Base-by-base conservation (phyloP, 2,888 invertebrate genomes). In the Papilio gigon region DNA sequence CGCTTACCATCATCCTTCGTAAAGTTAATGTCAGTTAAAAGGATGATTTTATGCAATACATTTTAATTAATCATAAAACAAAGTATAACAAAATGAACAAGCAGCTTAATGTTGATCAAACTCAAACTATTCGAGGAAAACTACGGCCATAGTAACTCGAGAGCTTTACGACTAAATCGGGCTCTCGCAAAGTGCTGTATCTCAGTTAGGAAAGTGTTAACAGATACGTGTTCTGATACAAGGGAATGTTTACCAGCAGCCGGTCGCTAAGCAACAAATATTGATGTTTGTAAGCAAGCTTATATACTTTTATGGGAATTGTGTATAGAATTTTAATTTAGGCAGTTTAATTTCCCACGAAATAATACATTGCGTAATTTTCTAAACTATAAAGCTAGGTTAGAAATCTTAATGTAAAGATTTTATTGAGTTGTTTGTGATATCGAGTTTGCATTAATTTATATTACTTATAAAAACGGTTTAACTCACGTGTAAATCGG, bases 181-280 rank as follows among this genome's bases (percentile, higher is more conserved):
- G 37, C 44, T 63, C 40, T 60, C 47, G 20, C 37, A 40, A 59
- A 59, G 67, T 53, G 64, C 42, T 53, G 8, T 3, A 60, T 69
- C 64, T 60, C 37, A 64, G 22, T 65, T 69, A 50, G 68, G 63
- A 33, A 65, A 65, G 68, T 69, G 68, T 60, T 69, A 69, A 69
- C 60, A 20, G 65, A 60, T 53, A 27, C 60, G 68, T 33, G 58
- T 63, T 42, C 30, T 4, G 40, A 35, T 53, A 61, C 40, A 67
- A 33, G 47, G 56, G 20, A 35, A 17, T 72, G 65, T 70, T 70
- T 69, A 70, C 72, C 59, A 70, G 67, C 72, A 67, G 42, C 22
- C 44, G 30, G 68, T 70, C 35, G 64, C 66, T 68, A 64, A 64
- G 66, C 60, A 62, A 65, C 67, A 58, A 59, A 68, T 44, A 63